Conservation (phyloP, 2,113 vertebrate genomes). For the Ceratotherium simum region DNA sequence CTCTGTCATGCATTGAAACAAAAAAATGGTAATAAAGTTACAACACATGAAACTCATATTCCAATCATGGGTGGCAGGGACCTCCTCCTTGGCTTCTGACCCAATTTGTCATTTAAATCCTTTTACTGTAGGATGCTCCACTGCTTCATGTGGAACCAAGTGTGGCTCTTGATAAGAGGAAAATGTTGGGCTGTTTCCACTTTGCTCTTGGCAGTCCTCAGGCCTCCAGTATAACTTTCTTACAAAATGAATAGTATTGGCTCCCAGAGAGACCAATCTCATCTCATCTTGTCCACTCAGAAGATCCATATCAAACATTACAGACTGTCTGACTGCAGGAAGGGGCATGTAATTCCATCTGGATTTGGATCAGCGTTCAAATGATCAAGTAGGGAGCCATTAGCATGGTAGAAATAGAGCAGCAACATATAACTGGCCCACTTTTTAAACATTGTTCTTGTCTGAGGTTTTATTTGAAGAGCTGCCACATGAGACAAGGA, state of each 20-base stretch:
- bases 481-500: not conserved
- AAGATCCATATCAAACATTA: conserved; percentile 72
- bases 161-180: conserved; percentile 74
- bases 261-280: conserved; percentile 79
- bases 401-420: conserved; percentile 13
- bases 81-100: conserved; percentile 64
- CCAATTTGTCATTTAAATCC: conserved; percentile 74
- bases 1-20: conserved; percentile 46
- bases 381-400: conserved; percentile 51
- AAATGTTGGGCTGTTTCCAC: conserved; percentile 67
- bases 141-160: conserved; percentile 51
- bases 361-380: conserved; percentile 64
- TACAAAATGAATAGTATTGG: conserved; percentile 69
- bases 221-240: conserved; percentile 68
- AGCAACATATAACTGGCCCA: conserved; percentile 37
- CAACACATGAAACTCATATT: conserved; percentile 52
- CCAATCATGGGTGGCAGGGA: conserved; percentile 58
- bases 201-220: conserved; percentile 71
- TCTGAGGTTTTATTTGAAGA: conserved; percentile 53
- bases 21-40: conserved; percentile 68
- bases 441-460: conserved; percentile 54
- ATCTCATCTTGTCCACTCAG: conserved; percentile 74
- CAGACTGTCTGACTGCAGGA: conserved; percentile 70
- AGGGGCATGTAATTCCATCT: conserved; percentile 66
- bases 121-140: not conserved